Conservation (phyloP, 2,888 invertebrate genomes). For the Elmis aenea region DNA sequence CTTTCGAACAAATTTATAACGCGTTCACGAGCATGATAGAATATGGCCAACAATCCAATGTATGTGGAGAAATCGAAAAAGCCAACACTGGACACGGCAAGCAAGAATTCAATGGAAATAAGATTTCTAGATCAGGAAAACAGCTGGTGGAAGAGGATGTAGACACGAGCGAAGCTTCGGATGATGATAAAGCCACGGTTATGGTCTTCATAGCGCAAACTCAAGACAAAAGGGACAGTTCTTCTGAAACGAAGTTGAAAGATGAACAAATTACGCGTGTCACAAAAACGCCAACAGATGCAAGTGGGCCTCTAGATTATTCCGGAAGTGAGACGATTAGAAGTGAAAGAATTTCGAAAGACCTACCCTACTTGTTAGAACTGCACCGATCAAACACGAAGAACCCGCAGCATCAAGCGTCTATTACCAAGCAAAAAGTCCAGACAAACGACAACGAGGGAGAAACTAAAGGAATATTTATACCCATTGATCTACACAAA, state of each 20-base stretch:
- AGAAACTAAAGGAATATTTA: neutral
- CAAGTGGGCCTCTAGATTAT: neutral
- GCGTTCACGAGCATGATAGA: conserved; percentile 54
- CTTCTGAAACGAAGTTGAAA: conserved; percentile 13
- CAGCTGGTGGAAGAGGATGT: neutral
- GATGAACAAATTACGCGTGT: conserved; percentile 8
- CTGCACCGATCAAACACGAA: conserved; percentile 20
- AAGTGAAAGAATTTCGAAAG: neutral
- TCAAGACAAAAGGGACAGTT: too few species aligned
- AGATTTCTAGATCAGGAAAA: neutral
- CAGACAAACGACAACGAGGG: neutral
- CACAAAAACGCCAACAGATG: conserved; percentile 3
- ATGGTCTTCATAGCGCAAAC: conserved; percentile 9
- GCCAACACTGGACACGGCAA: neutral
- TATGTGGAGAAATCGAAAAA: conserved; percentile 38
- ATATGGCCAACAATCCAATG: conserved; percentile 55
- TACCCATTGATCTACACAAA: conserved; percentile 20
- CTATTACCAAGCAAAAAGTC: conserved; percentile 26
- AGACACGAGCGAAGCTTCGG: neutral
- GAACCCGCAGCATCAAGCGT: conserved; percentile 26
- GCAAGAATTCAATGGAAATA: neutral
- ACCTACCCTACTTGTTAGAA: neutral
- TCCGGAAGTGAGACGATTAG: neutral
- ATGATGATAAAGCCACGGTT: neutral
- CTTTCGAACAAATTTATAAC: conserved; percentile 51